Conservation (phyloP, 2,888 invertebrate genomes). For the Dicyrtomina minuta region DNA sequence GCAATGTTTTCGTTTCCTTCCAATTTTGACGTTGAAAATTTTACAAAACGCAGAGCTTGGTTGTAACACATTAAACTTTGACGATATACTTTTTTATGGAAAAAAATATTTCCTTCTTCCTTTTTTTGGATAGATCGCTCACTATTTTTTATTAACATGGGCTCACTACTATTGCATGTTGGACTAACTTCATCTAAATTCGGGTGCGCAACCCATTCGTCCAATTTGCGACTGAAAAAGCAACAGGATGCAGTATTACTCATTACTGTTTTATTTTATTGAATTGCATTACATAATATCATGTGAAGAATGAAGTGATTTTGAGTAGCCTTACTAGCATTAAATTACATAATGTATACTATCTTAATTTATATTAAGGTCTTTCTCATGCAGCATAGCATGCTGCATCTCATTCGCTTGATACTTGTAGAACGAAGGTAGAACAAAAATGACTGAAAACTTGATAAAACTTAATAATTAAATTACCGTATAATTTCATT, state of each 20-base stretch:
- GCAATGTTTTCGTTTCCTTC: conserved; percentile 56
- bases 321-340: too few species aligned
- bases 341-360: too few species aligned
- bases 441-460: too few species aligned
- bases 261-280: too few species aligned
- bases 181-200: neutral
- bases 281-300: too few species aligned
- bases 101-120: conserved; percentile 64
- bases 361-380: too few species aligned
- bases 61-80: conserved; percentile 65
- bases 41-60: conserved; percentile 62
- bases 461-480: neutral
- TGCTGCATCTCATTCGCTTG: too few species aligned
- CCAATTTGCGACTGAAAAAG: conserved; percentile 36
- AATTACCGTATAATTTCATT: conserved; percentile 12
- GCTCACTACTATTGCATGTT: too few species aligned
- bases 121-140: conserved; percentile 54
- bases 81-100: conserved; percentile 60
- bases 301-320: too few species aligned
- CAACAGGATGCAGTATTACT: too few species aligned
- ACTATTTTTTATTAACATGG: neutral
- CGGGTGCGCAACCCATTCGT: conserved; percentile 35
- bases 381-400: too few species aligned
- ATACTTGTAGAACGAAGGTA: too few species aligned
- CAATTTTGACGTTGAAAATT: conserved; percentile 60